Conservation (phyloP, 37 sponge, comb jelly and placozoan species). For the Beroe forskalii region DNA sequence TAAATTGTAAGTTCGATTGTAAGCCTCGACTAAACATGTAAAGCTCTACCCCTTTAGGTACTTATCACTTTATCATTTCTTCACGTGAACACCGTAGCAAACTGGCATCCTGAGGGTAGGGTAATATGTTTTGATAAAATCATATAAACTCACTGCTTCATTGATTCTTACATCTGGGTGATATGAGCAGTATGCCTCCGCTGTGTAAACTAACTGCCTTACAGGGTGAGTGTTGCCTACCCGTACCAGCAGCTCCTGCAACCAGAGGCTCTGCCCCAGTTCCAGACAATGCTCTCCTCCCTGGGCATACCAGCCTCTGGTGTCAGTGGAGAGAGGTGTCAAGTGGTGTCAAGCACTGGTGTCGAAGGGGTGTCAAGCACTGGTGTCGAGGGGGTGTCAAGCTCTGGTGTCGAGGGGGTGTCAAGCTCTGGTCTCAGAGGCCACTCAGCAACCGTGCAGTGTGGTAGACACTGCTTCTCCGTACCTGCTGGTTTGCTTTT, state of each 20-base stretch:
- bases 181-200: too few relatives aligned
- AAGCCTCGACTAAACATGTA: not conserved
- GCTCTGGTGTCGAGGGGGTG: not conserved
- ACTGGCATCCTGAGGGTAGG: too few relatives aligned
- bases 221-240: not conserved
- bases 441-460: not conserved
- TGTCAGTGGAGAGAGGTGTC: not conserved
- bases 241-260: conserved; percentile 33
- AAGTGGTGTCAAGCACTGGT: not conserved
- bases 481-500: conserved; percentile 42
- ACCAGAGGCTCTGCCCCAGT: conserved; percentile 26
- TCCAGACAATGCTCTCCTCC: not conserved
- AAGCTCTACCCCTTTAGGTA: not conserved
- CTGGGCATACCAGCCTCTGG: not conserved
- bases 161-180: too few relatives aligned
- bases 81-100: too few relatives aligned
- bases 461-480: conserved; percentile 34
- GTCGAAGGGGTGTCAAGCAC: not conserved
- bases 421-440: not conserved
- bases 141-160: too few relatives aligned
- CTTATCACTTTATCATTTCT: not conserved
- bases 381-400: not conserved
- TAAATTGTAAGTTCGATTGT: conserved; percentile 6
- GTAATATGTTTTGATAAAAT: too few relatives aligned
- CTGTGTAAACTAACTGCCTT: too few relatives aligned